Conservation (phyloP, 2,113 vertebrate genomes). For the Eonycteris spelaea region DNA sequence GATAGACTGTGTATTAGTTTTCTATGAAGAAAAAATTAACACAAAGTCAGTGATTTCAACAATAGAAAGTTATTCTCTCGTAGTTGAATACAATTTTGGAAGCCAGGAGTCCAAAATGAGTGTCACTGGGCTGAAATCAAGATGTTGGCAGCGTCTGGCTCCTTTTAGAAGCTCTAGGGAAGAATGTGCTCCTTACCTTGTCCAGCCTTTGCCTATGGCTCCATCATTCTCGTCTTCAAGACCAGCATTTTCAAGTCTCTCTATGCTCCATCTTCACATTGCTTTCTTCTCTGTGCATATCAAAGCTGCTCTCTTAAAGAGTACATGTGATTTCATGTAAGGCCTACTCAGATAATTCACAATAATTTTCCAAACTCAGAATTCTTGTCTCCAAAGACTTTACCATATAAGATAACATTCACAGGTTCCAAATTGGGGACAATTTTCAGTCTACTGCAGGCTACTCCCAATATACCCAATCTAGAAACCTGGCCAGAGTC, state of each 20-base stretch:
- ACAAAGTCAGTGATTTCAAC: neutral
- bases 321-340: neutral
- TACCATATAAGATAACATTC: neutral
- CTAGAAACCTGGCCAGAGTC: neutral
- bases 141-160: neutral
- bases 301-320: neutral
- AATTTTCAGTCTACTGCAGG: neutral
- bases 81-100: neutral
- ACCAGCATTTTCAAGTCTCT: neutral
- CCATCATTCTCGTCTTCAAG: neutral
- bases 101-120: neutral
- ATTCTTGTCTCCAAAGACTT: neutral
- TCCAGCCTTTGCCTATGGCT: neutral
- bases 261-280: neutral
- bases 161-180: neutral
- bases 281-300: neutral
- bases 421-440: neutral
- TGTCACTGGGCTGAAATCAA: neutral
- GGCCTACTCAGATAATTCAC: neutral
- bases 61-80: neutral
- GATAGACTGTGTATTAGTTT: neutral
- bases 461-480: neutral
- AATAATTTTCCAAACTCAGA: neutral
- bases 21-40: neutral
- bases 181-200: neutral